Evolutionary conservation across 2,113 vertebrate genomes (phyloP).

Genomic region (Nyctereutes procyonoides): DNA sequence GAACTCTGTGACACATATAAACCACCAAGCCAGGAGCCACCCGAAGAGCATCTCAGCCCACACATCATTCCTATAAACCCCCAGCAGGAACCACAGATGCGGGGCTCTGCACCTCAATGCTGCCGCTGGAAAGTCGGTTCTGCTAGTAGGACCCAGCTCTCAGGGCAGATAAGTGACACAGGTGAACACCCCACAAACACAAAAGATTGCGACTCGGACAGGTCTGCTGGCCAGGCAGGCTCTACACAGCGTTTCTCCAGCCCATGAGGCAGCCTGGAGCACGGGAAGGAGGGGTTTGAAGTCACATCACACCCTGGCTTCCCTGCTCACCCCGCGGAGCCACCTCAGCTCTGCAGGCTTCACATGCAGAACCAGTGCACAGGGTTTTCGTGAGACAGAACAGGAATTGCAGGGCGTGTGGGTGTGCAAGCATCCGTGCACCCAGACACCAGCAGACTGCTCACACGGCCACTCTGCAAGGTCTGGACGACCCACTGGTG

Average conservation of each 20-base stretch:
- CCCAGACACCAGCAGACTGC: not conserved
- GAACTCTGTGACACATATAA: accelerated
- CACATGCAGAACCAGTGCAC: not conserved
- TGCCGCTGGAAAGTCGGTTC: not conserved
- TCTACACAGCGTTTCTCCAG: not conserved
- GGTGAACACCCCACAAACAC: not conserved
- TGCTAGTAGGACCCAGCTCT: accelerated
- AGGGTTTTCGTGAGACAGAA: accelerated
- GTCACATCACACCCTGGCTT: accelerated
- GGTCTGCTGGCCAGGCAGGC: not conserved
- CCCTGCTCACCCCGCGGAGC: not conserved
- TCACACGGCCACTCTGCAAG: not conserved
- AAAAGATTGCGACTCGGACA: accelerated
- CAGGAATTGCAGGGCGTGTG: not conserved
- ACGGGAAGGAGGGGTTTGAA: not conserved
- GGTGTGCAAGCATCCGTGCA: not conserved
- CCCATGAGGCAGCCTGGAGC: accelerated
- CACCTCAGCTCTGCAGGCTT: not conserved
- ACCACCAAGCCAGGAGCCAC: not conserved
- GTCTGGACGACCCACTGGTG: accelerated
- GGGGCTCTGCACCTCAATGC: accelerated
- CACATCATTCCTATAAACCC: accelerated
- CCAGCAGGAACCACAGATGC: accelerated
- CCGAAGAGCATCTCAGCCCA: not conserved
- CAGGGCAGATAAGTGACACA: accelerated